Base-by-base conservation (phyloP, 2,797 vertebrate genomes). In the Falco cherrug region DNA sequence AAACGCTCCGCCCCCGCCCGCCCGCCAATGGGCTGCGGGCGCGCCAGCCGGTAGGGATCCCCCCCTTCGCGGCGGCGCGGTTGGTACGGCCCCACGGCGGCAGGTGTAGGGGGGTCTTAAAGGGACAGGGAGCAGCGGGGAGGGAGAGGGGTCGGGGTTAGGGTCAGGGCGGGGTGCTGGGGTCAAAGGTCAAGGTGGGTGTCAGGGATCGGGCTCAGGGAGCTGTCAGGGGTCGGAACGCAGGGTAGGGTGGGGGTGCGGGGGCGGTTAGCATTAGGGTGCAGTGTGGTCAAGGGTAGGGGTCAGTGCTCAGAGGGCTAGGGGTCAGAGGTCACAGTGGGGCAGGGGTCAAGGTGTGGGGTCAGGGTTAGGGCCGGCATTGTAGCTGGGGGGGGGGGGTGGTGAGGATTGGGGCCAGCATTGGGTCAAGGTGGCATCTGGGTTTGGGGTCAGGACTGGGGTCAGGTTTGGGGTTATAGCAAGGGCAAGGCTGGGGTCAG, bases 1-100 rank as follows among this genome's bases (percentile, higher is more conserved):
- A 8, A 5, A 45, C 53, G 48, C 89, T 84, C 95, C 89, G 48
- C 91, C 93, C 71, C 41, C 45, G 1, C 39, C 39, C 21, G 15
- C 43, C 25, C 11, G 13, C 22, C 70, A 79, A 85, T 65, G 33
- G 43, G 51, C 31, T 31, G 47, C 0, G 65, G 48, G 78, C 3
- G 50, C 28, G 19, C 10, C 48, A 3, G 17, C 3, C 2, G 0
- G 5, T 4, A 19, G 5, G 14, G 25, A 21, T 13, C 10, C 18
- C 29, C 84, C 67, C 79, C 41, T n/a, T 18, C 59, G n/a, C 14
- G 26, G 50, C 20, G 15, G 45, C 1, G 6, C 6, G 4, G 11
- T 68, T 95, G 77, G 94, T 94, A 83, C 45, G 15, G 16, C 54
- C 77, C 59, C 6, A 1, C 1, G 8, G 10, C 7, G 47, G 33